A percentile compares a stretch with the other conserved stretches of the same genome.
These are phyloP conservation scores for Dendroctonus ponderosae DNA, from an alignment of 1,140 invertebrate species.

Conservation along the genomic window DNA sequence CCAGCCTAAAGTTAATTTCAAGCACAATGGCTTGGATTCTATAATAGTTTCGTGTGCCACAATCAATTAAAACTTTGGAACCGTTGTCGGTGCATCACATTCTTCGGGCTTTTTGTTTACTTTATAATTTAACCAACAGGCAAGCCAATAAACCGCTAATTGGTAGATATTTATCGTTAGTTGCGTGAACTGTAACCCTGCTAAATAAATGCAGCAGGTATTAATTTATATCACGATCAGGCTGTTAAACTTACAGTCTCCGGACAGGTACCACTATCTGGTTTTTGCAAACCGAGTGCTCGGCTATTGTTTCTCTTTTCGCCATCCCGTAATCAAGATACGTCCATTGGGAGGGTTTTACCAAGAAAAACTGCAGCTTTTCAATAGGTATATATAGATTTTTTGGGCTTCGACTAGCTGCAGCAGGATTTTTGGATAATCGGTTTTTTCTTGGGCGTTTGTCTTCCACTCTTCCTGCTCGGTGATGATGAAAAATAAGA, in stretches of 20 bases:
- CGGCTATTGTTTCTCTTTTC: conserved; percentile 29
- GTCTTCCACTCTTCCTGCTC: too few relatives aligned
- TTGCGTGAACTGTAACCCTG: conserved; percentile 46
- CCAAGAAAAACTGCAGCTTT: too few relatives aligned
- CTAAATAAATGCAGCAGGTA: conserved; percentile 37
- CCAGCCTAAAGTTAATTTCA: neutral
- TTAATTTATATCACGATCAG: conserved; percentile 31
- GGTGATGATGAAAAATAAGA: too few relatives aligned
- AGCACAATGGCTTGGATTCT: neutral
- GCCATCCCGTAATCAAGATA: conserved; percentile 17
- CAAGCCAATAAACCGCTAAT: conserved; percentile 44
- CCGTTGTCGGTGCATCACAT: conserved; percentile 6
- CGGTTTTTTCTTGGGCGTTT: too few relatives aligned
- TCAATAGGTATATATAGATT: too few relatives aligned
- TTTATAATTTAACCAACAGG: conserved; percentile 39
- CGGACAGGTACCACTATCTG: conserved; percentile 9
- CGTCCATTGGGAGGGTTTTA: neutral
- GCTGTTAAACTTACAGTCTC: conserved; percentile 12
- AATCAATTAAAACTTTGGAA: conserved; percentile 9
- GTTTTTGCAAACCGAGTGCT: conserved; percentile 8
- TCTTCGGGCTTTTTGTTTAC: conserved; percentile 7
- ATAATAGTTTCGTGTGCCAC: conserved; percentile 6
- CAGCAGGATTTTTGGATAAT: too few relatives aligned
- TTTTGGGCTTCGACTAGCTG: too few relatives aligned
- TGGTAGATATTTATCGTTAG: conserved; percentile 45